A percentile compares a stretch with the other conserved stretches of the same genome.
phyloP scores from a whole-genome alignment of 2,888 invertebrate species.

The Bhutanitis thaidina region DNA sequence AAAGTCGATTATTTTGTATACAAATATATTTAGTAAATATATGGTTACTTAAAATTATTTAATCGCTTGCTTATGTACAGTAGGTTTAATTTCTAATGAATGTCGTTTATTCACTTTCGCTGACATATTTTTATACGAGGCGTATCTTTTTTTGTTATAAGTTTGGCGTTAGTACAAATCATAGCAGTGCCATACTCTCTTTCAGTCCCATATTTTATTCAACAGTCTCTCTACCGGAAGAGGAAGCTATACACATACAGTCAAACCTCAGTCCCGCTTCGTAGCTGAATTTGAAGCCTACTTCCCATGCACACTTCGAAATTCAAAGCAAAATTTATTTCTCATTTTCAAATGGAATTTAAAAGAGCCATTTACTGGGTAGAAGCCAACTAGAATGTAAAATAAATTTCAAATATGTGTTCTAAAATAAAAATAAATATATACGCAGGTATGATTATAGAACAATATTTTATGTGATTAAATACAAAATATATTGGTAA shows the following conservation, averaged over 20 bases:
- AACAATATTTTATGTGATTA: no score
- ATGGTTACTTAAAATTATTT: no score
- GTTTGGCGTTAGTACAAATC: constrained; percentile 3
- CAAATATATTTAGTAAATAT: no score
- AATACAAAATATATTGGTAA: no score
- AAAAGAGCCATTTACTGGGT: constrained; percentile 15
- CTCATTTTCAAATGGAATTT: constrained; percentile 23
- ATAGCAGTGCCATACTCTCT: constrained; percentile 19
- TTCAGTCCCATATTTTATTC: constrained; percentile 33
- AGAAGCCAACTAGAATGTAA: neutral
- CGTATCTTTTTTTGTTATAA: neutral
- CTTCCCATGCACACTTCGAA: constrained; percentile 36
- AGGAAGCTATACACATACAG: constrained; percentile 40
- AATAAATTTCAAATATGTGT: neutral
- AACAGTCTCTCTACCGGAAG: constrained; percentile 33
- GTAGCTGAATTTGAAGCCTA: constrained; percentile 39
- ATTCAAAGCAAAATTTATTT: constrained; percentile 30
- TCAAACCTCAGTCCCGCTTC: constrained; percentile 35
- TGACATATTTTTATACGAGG: no score
- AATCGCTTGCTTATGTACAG: no score
- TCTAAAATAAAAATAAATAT: no score
- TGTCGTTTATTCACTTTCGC: no score
- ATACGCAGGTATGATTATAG: no score
- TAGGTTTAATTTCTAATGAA: no score
- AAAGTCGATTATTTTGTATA: no score